Evolutionary conservation across 2,113 vertebrate genomes (phyloP).

Genomic region (Hoplias malabaricus): DNA sequence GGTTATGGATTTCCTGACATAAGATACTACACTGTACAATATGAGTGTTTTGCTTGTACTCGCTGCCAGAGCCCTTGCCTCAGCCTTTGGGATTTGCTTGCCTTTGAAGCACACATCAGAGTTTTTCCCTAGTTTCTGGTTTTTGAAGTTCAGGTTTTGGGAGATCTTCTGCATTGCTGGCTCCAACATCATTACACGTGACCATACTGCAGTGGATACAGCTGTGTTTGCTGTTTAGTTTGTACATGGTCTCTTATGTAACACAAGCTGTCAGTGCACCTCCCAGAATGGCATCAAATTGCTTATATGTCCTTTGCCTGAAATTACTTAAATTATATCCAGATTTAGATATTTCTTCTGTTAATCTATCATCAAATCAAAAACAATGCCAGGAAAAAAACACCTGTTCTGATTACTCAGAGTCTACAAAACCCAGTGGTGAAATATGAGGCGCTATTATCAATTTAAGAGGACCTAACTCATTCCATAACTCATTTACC

Average conservation of each 20-base stretch:
- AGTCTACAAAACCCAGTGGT: neutral
- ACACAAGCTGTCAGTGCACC: neutral
- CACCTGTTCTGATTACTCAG: neutral
- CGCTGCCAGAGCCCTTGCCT: slow-evolving; percentile 9
- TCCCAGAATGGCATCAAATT: neutral
- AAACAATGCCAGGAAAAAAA: neutral
- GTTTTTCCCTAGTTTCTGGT: neutral
- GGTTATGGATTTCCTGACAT: slow-evolving; percentile 31
- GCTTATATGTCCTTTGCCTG: neutral
- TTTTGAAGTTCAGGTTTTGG: neutral
- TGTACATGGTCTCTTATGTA: neutral
- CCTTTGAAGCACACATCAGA: slow-evolving; percentile 38
- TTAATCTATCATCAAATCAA: neutral
- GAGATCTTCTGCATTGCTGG: neutral
- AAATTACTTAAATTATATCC: neutral
- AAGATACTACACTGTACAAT: slow-evolving; percentile 7
- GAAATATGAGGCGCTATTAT: neutral
- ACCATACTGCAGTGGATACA: neutral
- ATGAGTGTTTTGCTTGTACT: slow-evolving; percentile 1
- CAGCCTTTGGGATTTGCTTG: neutral
- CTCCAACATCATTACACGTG: neutral
- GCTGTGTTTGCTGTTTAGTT: neutral
- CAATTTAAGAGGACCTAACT: neutral
- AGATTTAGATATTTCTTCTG: neutral
- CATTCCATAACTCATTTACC: slow-evolving; percentile 10